A percentile compares a stretch with the other conserved stretches of the same genome.
These are phyloP conservation scores for Campoletis sonorensis DNA, from an alignment of 1,140 invertebrate genomes.

Conservation along the genomic window DNA sequence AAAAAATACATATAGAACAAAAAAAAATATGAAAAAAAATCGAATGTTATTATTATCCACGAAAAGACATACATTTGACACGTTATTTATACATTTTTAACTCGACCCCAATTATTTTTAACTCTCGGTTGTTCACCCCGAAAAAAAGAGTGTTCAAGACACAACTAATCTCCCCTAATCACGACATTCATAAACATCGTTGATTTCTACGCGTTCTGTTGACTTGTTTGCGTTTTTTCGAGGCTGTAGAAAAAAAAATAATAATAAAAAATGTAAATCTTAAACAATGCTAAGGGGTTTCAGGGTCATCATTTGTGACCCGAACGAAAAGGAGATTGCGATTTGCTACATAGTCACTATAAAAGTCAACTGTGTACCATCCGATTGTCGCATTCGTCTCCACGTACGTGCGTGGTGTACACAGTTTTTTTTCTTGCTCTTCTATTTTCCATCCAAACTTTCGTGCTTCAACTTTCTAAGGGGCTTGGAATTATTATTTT, in stretches of 20 bases:
- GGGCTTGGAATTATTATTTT: not conserved
- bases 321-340: not conserved
- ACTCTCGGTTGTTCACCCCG: too few species aligned
- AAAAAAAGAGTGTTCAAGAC: too few species aligned
- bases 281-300: not conserved
- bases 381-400: not conserved
- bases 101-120: too few species aligned
- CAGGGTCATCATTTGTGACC: constrained; percentile 13
- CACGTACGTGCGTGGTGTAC: not conserved
- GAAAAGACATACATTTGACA: too few species aligned
- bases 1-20: too few species aligned
- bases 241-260: not conserved
- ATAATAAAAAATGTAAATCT: too few species aligned
- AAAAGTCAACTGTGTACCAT: not conserved
- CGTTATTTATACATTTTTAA: too few species aligned
- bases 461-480: not conserved
- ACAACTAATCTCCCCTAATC: too few species aligned
- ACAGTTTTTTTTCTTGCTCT: not conserved
- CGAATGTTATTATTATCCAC: too few species aligned
- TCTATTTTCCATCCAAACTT: not conserved
- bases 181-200: too few species aligned
- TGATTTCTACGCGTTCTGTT: too few species aligned
- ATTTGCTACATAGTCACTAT: not conserved
- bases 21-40: too few species aligned
- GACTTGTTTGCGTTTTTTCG: not conserved